Conservation (phyloP, 2,797 vertebrate genomes). For the Poeciliopsis gracilis region DNA sequence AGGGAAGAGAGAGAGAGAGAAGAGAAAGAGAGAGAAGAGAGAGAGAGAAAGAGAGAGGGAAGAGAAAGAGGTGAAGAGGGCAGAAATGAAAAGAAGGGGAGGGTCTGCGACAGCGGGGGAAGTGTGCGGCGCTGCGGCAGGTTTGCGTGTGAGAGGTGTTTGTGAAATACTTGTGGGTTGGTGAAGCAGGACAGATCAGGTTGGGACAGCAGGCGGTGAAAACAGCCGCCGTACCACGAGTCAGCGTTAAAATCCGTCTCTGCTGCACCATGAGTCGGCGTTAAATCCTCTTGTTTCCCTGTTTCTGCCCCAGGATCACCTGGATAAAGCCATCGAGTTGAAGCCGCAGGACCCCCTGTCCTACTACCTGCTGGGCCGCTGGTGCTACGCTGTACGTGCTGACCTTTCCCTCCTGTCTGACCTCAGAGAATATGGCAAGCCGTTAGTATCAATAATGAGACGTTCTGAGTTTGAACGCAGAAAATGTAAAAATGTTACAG, state of each 20-base stretch:
- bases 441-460: too few relatives aligned
- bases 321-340: slow-evolving; percentile 94
- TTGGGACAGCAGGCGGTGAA: slow-evolving; percentile 62
- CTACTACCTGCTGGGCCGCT: slow-evolving; percentile 96
- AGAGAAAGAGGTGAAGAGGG: slow-evolving; percentile 5
- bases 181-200: slow-evolving; percentile 75
- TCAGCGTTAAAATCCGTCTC: slow-evolving; percentile 59
- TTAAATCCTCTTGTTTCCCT: slow-evolving; percentile 45
- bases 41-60: background rate
- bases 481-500: too few relatives aligned
- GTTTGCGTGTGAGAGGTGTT: slow-evolving; percentile 70
- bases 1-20: slow-evolving; percentile 5
- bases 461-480: too few relatives aligned
- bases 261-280: slow-evolving; percentile 56
- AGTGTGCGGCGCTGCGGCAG: slow-evolving; percentile 35
- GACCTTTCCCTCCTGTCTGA: slow-evolving; percentile 26
- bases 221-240: slow-evolving; percentile 60
- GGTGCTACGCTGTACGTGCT: slow-evolving; percentile 96
- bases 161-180: slow-evolving; percentile 76
- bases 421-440: slow-evolving; percentile 4
- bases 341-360: slow-evolving; percentile 92
- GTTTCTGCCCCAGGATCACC: slow-evolving; percentile 86
- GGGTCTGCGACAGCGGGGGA: slow-evolving; percentile 45
- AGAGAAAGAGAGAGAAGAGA: background rate
- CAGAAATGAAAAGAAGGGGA: slow-evolving; percentile 27